Conservation (phyloP, 2,888 invertebrate genomes). For the Isoperla grammatica region DNA sequence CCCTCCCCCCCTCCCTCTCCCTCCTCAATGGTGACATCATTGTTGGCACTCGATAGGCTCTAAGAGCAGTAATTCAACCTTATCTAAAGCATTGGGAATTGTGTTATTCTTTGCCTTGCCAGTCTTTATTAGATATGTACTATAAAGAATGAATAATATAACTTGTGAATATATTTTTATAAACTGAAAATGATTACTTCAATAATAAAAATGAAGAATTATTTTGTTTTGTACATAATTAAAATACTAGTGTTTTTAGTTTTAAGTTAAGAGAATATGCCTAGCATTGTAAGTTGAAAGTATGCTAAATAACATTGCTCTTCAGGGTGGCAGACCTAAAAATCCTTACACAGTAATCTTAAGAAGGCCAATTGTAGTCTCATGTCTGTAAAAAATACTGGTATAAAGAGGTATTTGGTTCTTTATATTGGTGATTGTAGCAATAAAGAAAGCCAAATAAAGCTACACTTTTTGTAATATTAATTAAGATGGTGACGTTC, state of each 20-base stretch:
- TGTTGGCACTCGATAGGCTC: too few species aligned
- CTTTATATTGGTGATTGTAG: too few species aligned
- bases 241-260: background rate
- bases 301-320: background rate
- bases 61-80: too few species aligned
- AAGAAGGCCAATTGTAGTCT: too few species aligned
- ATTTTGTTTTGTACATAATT: background rate
- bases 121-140: background rate
- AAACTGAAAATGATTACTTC: background rate
- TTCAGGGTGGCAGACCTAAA: conserved; percentile 4
- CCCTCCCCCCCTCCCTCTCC: background rate
- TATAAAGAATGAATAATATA: background rate
- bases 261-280: background rate
- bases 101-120: conserved; percentile 1
- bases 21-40: too few species aligned
- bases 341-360: too few species aligned
- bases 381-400: too few species aligned
- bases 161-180: background rate
- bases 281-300: background rate
- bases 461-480: too few species aligned
- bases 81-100: background rate
- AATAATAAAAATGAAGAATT: background rate
- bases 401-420: too few species aligned
- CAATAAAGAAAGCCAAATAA: too few species aligned
- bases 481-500: too few species aligned